These are phyloP conservation scores for Aphodius sticticus DNA, from an alignment of 2,888 invertebrate species.

Conservation along the genomic window DNA sequence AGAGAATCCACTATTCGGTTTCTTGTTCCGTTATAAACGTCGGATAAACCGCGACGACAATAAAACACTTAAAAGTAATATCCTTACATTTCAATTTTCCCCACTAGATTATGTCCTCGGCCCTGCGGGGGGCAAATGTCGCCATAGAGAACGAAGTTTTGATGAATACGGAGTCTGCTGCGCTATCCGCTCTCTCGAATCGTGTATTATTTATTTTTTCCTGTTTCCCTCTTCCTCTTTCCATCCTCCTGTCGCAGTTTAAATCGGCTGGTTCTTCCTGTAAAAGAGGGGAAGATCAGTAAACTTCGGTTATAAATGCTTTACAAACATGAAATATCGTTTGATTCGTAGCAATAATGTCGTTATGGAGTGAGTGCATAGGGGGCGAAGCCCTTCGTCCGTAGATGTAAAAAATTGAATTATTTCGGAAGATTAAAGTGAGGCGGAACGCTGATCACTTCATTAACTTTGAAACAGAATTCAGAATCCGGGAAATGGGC, in stretches of 20 bases:
- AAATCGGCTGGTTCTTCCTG: background rate
- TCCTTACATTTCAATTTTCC: conserved; percentile 27
- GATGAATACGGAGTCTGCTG: background rate
- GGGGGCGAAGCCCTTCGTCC: background rate
- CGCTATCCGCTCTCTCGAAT: background rate
- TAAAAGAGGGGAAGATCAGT: background rate
- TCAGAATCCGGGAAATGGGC: background rate
- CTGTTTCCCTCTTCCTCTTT: background rate
- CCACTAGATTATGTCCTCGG: conserved; percentile 23
- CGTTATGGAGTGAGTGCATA: background rate
- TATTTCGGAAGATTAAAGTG: background rate
- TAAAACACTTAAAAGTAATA: conserved; percentile 18
- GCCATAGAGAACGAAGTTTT: conserved; percentile 18
- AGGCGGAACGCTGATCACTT: background rate
- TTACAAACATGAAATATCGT: background rate
- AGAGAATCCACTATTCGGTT: background rate
- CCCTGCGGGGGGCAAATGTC: conserved; percentile 26
- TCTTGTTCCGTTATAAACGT: background rate
- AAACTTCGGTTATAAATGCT: background rate
- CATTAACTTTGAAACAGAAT: background rate
- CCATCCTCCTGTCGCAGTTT: background rate
- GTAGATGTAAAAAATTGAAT: background rate
- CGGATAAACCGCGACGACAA: background rate
- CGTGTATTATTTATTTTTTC: background rate
- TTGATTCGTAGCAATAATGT: conserved; percentile 4